Evolutionary conservation across 2,888 invertebrate species (phyloP).

Genomic region (Noctuana brunneofusca): DNA sequence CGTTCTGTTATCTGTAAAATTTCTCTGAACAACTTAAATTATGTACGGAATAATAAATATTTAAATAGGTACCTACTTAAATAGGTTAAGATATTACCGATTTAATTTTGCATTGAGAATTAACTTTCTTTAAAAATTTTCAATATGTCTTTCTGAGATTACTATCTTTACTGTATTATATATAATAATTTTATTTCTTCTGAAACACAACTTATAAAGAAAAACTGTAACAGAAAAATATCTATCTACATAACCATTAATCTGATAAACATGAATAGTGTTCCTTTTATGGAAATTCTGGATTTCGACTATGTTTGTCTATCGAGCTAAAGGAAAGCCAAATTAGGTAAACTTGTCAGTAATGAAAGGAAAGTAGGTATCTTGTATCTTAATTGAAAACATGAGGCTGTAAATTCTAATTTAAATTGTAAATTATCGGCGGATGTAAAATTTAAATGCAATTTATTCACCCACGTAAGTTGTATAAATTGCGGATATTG

Average conservation of each 20-base stretch:
- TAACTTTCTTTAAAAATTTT: too few relatives aligned
- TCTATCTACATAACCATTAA: neutral
- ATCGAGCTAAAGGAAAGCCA: constrained; percentile 14
- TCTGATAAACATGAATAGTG: neutral
- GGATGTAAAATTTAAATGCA: constrained; percentile 34
- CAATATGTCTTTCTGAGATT: too few relatives aligned
- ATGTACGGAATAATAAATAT: too few relatives aligned
- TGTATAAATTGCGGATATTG: constrained; percentile 26
- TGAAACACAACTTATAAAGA: too few relatives aligned
- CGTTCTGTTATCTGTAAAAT: too few relatives aligned
- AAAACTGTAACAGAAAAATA: too few relatives aligned
- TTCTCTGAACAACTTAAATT: too few relatives aligned
- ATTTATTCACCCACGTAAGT: constrained; percentile 24
- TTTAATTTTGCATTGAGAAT: too few relatives aligned
- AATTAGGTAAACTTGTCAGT: constrained; percentile 18
- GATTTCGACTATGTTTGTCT: constrained; percentile 3
- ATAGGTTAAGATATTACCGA: too few relatives aligned
- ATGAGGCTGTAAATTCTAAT: constrained; percentile 28
- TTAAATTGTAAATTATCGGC: constrained; percentile 33
- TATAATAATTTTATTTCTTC: too few relatives aligned
- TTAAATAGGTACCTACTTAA: too few relatives aligned
- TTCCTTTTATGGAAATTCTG: constrained; percentile 5
- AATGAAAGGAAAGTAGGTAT: constrained; percentile 30
- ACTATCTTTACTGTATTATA: too few relatives aligned
- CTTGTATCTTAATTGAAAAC: constrained; percentile 30